phyloP scores from a whole-genome alignment of 2,797 vertebrate species.

The Gymnothorax reevesii region DNA sequence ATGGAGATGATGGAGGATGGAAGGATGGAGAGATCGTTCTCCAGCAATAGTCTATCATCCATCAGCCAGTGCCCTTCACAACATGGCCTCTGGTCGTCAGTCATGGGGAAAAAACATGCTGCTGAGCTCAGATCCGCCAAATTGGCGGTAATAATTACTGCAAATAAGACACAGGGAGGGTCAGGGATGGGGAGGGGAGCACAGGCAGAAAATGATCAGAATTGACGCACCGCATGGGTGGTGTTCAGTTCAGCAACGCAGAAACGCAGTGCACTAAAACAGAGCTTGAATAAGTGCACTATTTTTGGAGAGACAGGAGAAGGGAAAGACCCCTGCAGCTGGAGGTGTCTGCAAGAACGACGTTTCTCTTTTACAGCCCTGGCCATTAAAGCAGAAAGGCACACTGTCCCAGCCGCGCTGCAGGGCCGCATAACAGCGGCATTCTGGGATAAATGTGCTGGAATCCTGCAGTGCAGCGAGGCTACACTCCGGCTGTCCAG shows the following conservation, averaged over 20 bases:
- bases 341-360: slow-evolving; percentile 51
- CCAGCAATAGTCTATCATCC: too few relatives aligned
- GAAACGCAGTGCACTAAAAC: not conserved
- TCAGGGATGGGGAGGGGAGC: too few relatives aligned
- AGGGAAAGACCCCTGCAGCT: slow-evolving; percentile 55
- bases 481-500: slow-evolving; percentile 37
- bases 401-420: slow-evolving; percentile 45
- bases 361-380: slow-evolving; percentile 42
- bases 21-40: too few relatives aligned
- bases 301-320: slow-evolving; percentile 34
- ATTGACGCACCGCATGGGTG: not conserved
- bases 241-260: not conserved
- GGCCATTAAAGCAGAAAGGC: slow-evolving; percentile 39
- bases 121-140: not conserved
- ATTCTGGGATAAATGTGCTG: slow-evolving; percentile 37
- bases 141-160: not conserved
- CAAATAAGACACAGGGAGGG: not conserved
- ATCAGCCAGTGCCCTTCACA: too few relatives aligned
- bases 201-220: too few relatives aligned
- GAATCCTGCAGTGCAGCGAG: slow-evolving; percentile 32
- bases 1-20: too few relatives aligned
- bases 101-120: too few relatives aligned
- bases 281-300: too few relatives aligned
- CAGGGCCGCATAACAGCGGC: slow-evolving; percentile 35
- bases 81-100: too few relatives aligned